Percentiles rank a stretch among this genome's conserved stretches.
Conservation (phyloP, 2,113 vertebrate species). For the Gila orcuttii region DNA sequence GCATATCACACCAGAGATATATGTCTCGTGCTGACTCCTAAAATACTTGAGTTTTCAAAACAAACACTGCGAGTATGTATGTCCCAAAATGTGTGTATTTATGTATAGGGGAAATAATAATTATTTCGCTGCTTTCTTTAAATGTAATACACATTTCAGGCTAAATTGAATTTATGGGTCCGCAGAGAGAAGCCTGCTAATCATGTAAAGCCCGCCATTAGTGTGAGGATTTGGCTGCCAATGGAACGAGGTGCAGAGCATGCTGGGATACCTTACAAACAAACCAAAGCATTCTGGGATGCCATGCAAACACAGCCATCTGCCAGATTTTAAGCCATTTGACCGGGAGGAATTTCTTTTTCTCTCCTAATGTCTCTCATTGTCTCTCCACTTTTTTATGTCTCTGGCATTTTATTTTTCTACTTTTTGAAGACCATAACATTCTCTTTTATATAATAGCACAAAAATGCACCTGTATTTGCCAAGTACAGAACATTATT, state of each 20-base stretch:
- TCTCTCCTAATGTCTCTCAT: background rate
- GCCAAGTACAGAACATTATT: background rate
- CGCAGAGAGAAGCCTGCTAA: slow-evolving; percentile 67
- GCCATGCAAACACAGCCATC: slow-evolving; percentile 33
- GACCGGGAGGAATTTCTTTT: background rate
- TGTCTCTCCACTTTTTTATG: background rate
- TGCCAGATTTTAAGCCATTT: slow-evolving; percentile 19
- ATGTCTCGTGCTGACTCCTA: slow-evolving; percentile 48
- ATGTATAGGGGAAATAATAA: slow-evolving; percentile 66
- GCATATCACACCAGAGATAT: slow-evolving; percentile 56
- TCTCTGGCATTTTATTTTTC: background rate
- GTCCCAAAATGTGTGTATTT: slow-evolving; percentile 68
- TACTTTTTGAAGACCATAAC: background rate
- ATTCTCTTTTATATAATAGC: slow-evolving; percentile 2
- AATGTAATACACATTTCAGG: slow-evolving; percentile 65
- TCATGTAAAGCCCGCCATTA: slow-evolving; percentile 66
- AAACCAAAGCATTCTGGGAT: slow-evolving; percentile 47
- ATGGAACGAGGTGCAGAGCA: slow-evolving; percentile 22
- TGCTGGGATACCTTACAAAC: slow-evolving; percentile 49
- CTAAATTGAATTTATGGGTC: slow-evolving; percentile 67
- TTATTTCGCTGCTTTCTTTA: slow-evolving; percentile 72
- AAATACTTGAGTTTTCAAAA: slow-evolving; percentile 66
- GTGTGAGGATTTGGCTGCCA: slow-evolving; percentile 49
- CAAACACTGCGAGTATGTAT: slow-evolving; percentile 66
- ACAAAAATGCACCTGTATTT: background rate